These are phyloP conservation scores for Urocolius indicus DNA, from an alignment of 2,113 vertebrate species.

Conservation along the genomic window DNA sequence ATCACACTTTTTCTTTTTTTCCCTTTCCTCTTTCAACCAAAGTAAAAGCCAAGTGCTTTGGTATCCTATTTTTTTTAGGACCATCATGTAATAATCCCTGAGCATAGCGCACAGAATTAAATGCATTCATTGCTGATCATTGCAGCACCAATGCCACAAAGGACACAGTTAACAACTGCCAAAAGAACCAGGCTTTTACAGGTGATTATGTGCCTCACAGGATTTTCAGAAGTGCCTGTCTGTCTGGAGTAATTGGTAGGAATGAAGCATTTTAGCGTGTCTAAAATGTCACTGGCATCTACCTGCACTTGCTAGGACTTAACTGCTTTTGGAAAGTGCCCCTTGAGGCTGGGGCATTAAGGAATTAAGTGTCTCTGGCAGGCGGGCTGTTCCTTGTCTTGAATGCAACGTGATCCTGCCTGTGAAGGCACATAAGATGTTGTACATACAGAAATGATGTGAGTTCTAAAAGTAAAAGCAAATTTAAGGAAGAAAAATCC, in stretches of 20 bases:
- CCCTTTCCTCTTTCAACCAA: neutral
- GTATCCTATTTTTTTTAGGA: neutral
- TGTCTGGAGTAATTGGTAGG: neutral
- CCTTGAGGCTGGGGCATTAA: neutral
- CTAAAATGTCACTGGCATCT: slow-evolving; percentile 5
- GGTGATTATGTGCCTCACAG: neutral
- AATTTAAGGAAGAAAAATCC: neutral
- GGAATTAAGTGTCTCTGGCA: neutral
- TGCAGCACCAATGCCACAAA: neutral
- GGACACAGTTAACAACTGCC: neutral
- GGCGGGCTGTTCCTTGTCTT: neutral
- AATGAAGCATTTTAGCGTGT: neutral
- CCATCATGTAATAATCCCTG: neutral
- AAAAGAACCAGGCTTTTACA: neutral
- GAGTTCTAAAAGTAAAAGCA: neutral
- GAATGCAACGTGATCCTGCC: neutral
- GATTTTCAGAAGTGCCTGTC: neutral
- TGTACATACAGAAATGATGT: neutral
- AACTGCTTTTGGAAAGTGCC: neutral
- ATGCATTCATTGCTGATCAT: neutral
- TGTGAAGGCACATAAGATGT: neutral
- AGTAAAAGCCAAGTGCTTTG: neutral
- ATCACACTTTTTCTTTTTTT: neutral
- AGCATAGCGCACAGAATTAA: neutral
- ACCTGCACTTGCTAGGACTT: neutral